A percentile compares a stretch with the other conserved stretches of the same genome.
Conservation (phyloP, 2,888 invertebrate species). For the Cristatella mucedo region DNA sequence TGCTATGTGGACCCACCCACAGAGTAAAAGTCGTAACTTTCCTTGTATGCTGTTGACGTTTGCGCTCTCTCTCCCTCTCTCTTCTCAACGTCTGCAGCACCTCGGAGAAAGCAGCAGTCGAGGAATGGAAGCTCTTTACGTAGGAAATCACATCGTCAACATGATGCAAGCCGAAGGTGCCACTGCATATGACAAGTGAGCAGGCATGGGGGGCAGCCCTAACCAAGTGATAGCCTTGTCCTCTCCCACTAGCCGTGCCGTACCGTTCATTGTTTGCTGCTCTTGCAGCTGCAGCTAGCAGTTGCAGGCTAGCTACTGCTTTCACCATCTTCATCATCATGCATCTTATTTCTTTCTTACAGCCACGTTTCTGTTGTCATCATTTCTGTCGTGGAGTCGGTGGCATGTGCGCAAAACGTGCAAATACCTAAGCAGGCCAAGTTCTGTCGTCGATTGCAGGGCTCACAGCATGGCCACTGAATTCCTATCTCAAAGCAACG, state of each 20-base stretch:
- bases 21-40: too few relatives aligned
- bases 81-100: too few relatives aligned
- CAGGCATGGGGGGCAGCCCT: too few relatives aligned
- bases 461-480: constrained; percentile 32
- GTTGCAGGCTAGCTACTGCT: too few relatives aligned
- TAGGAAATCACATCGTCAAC: constrained; percentile 41
- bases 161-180: constrained; percentile 23
- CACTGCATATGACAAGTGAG: constrained; percentile 19
- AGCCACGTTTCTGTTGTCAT: neutral
- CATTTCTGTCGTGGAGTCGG: neutral
- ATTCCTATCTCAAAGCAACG: constrained; percentile 39
- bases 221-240: too few relatives aligned
- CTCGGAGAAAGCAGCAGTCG: constrained; percentile 33
- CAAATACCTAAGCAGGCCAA: too few relatives aligned
- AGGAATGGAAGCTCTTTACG: constrained; percentile 40
- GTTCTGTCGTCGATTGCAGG: constrained; percentile 19
- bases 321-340: too few relatives aligned
- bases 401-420: neutral
- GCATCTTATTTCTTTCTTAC: neutral
- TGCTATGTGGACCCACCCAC: too few relatives aligned
- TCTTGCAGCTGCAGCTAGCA: too few relatives aligned
- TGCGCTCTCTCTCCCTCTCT: too few relatives aligned
- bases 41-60: neutral
- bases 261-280: too few relatives aligned
- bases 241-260: too few relatives aligned